Evolutionary conservation across 2,797 vertebrate genomes (phyloP).

Genomic region (Pseudomugil gertrudae): DNA sequence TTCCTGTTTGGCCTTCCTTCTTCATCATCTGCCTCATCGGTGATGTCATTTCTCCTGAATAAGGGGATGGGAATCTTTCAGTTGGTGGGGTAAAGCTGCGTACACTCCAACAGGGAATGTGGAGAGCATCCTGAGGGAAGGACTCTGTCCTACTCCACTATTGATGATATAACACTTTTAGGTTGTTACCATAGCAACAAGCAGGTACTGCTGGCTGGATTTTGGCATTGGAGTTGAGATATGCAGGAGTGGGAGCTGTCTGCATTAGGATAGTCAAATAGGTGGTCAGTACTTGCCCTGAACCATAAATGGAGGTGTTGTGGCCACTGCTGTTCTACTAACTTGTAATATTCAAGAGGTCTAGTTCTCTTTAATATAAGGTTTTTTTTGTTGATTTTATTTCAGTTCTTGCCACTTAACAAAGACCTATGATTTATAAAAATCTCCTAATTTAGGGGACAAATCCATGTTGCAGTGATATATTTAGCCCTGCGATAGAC

Average conservation of each 20-base stretch:
- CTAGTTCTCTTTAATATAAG: too few relatives aligned
- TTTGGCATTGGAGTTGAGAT: conserved; percentile 38
- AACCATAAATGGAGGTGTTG: conserved; percentile 10
- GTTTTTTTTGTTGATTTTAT: too few relatives aligned
- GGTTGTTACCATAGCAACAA: conserved; percentile 65
- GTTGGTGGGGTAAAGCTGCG: conserved; percentile 17
- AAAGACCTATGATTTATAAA: too few relatives aligned
- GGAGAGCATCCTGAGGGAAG: conserved; percentile 18
- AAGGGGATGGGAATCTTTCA: conserved; percentile 14
- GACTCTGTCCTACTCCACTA: conserved; percentile 33
- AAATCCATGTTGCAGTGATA: too few relatives aligned
- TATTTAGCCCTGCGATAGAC: too few relatives aligned
- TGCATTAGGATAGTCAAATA: conserved; percentile 53
- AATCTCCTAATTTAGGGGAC: too few relatives aligned
- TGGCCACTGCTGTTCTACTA: conserved; percentile 31
- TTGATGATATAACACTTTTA: conserved; percentile 65
- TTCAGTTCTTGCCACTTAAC: too few relatives aligned
- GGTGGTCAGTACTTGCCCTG: conserved; percentile 1
- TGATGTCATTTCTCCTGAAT: conserved; percentile 40
- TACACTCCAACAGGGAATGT: conserved; percentile 4
- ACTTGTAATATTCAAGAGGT: too few relatives aligned
- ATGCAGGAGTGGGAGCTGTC: conserved; percentile 42
- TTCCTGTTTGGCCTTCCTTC: background rate
- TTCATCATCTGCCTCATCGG: background rate
- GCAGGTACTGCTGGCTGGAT: conserved; percentile 52